A percentile compares a stretch with the other conserved stretches of the same genome.
phyloP scores from a whole-genome alignment of 2,113 vertebrate species.

The Etia nguti region DNA sequence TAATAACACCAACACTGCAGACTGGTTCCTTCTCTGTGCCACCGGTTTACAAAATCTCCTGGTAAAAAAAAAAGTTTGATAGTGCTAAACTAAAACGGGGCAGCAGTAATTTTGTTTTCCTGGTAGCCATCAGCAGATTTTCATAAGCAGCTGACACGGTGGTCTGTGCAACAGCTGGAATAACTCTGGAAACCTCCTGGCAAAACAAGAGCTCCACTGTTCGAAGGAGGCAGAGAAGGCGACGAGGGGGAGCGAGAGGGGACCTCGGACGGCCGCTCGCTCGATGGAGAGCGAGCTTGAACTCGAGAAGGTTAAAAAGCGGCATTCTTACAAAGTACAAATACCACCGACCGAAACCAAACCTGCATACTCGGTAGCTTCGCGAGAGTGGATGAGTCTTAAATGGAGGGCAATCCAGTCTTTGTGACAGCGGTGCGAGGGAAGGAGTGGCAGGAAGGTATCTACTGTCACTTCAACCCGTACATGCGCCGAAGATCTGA shows the following conservation, averaged over 20 bases:
- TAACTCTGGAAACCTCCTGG: not conserved
- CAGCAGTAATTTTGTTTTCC: not conserved
- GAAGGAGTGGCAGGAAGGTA: not conserved
- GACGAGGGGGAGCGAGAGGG: not conserved
- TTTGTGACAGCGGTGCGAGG: not conserved
- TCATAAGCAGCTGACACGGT: not conserved
- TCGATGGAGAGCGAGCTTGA: not conserved
- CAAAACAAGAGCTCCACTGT: not conserved
- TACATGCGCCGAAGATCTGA: not conserved
- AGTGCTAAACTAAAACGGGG: not conserved
- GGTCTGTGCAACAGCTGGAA: not conserved
- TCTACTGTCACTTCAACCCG: not conserved
- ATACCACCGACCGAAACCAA: not conserved
- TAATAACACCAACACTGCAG: not conserved
- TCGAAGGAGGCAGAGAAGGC: not conserved
- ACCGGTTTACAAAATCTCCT: not conserved
- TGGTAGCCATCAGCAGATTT: not conserved
- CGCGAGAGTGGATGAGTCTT: not conserved
- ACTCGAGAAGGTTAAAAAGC: not conserved
- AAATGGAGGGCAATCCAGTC: not conserved
- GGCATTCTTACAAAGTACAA: not conserved
- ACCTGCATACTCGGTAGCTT: not conserved
- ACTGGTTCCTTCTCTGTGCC: not conserved
- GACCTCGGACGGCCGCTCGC: not conserved
- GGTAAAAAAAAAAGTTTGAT: not conserved